A percentile compares a stretch with the other conserved stretches of the same genome.
phyloP scores from a whole-genome alignment of 2,888 invertebrate genomes.

The Hirtodrosophila confusa region DNA sequence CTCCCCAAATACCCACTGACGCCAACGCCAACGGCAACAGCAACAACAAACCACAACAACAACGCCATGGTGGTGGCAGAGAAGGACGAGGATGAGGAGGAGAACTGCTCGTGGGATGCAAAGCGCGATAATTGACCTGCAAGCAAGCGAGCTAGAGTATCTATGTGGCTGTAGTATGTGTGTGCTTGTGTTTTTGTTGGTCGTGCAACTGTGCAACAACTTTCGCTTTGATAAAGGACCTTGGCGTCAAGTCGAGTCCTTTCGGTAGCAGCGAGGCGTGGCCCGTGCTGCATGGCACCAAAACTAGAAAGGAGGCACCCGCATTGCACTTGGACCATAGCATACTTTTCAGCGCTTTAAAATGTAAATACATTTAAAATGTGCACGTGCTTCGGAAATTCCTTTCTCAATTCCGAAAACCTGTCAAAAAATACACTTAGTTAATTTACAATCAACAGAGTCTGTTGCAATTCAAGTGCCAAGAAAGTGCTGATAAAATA shows the following conservation, averaged over 20 bases:
- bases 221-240: conserved; percentile 79
- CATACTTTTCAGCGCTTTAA: conserved; percentile 40
- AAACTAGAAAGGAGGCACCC: conserved; percentile 38
- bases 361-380: conserved; percentile 20
- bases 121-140: conserved; percentile 76
- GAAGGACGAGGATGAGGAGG: conserved; percentile 21
- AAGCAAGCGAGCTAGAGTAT: conserved; percentile 43
- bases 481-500: too few relatives aligned
- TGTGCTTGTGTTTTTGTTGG: conserved; percentile 43
- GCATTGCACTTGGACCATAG: conserved; percentile 40
- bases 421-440: too few relatives aligned
- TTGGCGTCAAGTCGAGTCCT: conserved; percentile 72
- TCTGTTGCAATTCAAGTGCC: too few relatives aligned
- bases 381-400: neutral
- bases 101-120: conserved; percentile 67
- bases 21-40: conserved; percentile 42
- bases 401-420: neutral
- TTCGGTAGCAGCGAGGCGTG: conserved; percentile 69
- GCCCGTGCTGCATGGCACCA: conserved; percentile 35
- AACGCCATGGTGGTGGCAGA: neutral
- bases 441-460: too few relatives aligned
- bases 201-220: conserved; percentile 77
- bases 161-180: conserved; percentile 12
- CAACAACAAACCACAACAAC: conserved; percentile 19
- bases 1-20: conserved; percentile 39